Conservation (phyloP, 92 coral and sea anemone species). For the Phymanthus crucifer region DNA sequence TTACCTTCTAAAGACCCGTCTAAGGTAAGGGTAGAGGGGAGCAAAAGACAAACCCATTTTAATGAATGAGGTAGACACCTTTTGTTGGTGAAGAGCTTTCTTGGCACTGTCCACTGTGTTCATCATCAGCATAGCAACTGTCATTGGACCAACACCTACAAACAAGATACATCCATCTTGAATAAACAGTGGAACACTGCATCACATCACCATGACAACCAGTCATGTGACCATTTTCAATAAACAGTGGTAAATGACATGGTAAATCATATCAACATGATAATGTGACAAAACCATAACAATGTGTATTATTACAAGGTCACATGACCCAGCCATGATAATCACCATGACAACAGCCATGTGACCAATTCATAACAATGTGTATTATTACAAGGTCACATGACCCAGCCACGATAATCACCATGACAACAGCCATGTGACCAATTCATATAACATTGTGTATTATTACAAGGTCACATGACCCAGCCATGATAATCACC, state of each 20-base stretch:
- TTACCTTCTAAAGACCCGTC: constrained; percentile 70
- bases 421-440: not conserved
- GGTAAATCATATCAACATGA: no score
- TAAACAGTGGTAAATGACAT: no score
- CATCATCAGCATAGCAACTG: constrained; percentile 98
- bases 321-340: not conserved
- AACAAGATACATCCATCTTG: not conserved
- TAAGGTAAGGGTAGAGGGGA: constrained; percentile 79
- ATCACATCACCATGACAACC: not conserved
- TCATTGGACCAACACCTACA: constrained; percentile 99
- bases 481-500: not conserved
- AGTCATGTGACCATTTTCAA: not conserved
- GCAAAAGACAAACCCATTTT: constrained; percentile 94
- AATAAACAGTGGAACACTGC: no score
- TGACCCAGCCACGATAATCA: not conserved
- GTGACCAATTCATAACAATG: not conserved
- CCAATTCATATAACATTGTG: not conserved
- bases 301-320: not conserved
- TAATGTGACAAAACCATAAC: no score
- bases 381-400: not conserved
- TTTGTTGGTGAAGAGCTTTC: constrained; percentile 80
- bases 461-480: not conserved
- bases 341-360: not conserved
- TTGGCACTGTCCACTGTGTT: constrained; percentile 98
- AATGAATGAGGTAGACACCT: constrained; percentile 79